Evolutionary conservation across 2,888 invertebrate genomes (phyloP), one percentile per base, ranked within the genome.

Genomic region (Drosophila formosana): DNA sequence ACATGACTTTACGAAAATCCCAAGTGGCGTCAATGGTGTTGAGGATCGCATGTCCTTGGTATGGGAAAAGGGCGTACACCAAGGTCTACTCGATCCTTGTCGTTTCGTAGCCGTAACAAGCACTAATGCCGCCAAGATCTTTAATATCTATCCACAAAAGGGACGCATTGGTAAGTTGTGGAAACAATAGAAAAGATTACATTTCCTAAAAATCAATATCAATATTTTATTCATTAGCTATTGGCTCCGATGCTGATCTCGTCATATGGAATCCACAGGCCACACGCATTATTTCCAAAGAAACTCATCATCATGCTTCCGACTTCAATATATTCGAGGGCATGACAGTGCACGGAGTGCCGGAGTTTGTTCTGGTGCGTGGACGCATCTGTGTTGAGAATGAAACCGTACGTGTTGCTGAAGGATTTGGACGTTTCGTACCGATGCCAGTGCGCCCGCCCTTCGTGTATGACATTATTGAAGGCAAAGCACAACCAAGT

Each of bases 261-360:
- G 97, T 99, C 9, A 95, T 99, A 73, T 99, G 99, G 99, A 97
- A 99, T 93, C 97, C 98, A 3, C 93, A 95, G 56, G 95, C 95
- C 52, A 96, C 96, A 65, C 94, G 97, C 67, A 96, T 95, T 76
- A 98, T 99, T 91, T 97, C 98, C 5, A 98, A 98, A 1, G 94
- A 96, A 81, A 96, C 96, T 0, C 99, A 99, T 92, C 96, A 97
- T 78, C 98, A 98, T 76, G 97, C 97, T 2, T 96, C 96, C 70
- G 98, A 99, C 93, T 99, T 98, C 91, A 99, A 99, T 92, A 98
- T 99, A 78, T 99, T 99, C 92, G 99, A 99, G 95, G 98, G 98
- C 23, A 96, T 98, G 95, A 95, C 94, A 75, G 96, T 97, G 62
- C 97, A 97, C 84, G 99, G 99, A 32, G 96, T 98, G 39, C 96